Evolutionary conservation across 2,888 invertebrate genomes (phyloP).

Genomic region (Apotomis turbidana): DNA sequence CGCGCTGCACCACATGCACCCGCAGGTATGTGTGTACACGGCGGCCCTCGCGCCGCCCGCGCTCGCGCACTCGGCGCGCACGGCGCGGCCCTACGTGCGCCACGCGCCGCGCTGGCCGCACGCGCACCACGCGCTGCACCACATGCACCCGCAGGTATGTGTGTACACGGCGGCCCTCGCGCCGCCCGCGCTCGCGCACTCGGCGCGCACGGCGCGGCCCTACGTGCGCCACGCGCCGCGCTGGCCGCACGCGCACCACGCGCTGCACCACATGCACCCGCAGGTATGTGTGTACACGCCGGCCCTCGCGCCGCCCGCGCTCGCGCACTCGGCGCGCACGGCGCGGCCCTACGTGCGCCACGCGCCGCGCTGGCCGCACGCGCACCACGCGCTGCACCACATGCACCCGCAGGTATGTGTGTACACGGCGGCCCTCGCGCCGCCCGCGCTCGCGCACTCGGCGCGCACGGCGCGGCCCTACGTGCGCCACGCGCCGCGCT

Average conservation of each 20-base stretch:
- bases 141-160: too few species aligned
- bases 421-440: constrained; percentile 44
- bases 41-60: too few species aligned
- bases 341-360: constrained; percentile 47
- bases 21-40: too few species aligned
- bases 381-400: constrained; percentile 61
- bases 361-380: constrained; percentile 71
- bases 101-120: too few species aligned
- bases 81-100: too few species aligned
- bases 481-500: constrained; percentile 65
- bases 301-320: constrained; percentile 44
- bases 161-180: constrained; percentile 52
- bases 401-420: constrained; percentile 42
- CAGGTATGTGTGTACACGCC: constrained; percentile 42
- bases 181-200: background rate
- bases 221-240: constrained; percentile 53
- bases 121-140: too few species aligned
- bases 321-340: constrained; percentile 46
- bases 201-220: constrained; percentile 48
- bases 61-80: too few species aligned
- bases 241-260: constrained; percentile 65
- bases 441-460: background rate
- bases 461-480: constrained; percentile 48
- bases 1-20: too few species aligned
- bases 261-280: constrained; percentile 61